Evolutionary conservation across 2,797 vertebrate species (phyloP).

Genomic region (Scolopax bukidnonensis): DNA sequence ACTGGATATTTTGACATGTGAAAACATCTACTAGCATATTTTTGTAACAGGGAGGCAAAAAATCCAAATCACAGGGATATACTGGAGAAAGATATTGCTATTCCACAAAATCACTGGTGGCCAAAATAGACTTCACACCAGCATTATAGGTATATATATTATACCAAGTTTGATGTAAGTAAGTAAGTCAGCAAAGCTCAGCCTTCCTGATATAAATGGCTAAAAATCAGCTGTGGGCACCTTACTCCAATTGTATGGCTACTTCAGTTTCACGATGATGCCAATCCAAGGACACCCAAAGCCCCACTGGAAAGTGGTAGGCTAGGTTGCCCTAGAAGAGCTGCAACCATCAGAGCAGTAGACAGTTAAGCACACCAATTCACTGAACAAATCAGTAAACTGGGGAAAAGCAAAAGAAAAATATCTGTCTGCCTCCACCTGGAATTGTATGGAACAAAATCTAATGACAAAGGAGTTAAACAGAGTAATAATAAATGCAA

Average conservation of each 20-base stretch:
- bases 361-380: not conserved
- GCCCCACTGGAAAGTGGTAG: not conserved
- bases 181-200: not conserved
- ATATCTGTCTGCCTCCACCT: not conserved
- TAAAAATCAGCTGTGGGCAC: not conserved
- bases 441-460: not conserved
- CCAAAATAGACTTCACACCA: not conserved
- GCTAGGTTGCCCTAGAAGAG: not conserved
- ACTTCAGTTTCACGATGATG: not conserved
- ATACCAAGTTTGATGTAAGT: not conserved
- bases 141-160: not conserved
- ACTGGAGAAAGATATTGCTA: not conserved
- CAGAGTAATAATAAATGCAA: slow-evolving; percentile 26
- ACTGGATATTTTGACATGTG: slow-evolving; percentile 41
- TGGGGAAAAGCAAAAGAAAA: not conserved
- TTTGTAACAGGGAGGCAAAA: not conserved
- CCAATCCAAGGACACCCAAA: not conserved
- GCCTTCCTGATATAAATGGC: not conserved
- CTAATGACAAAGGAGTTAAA: slow-evolving; percentile 26
- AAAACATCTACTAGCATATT: slow-evolving; percentile 6
- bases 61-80: not conserved
- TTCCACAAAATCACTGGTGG: not conserved
- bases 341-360: not conserved
- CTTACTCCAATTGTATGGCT: not conserved
- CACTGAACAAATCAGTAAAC: not conserved